Evolutionary conservation across 1,140 invertebrate species (phyloP).

Genomic region (Palaemon carinicauda): DNA sequence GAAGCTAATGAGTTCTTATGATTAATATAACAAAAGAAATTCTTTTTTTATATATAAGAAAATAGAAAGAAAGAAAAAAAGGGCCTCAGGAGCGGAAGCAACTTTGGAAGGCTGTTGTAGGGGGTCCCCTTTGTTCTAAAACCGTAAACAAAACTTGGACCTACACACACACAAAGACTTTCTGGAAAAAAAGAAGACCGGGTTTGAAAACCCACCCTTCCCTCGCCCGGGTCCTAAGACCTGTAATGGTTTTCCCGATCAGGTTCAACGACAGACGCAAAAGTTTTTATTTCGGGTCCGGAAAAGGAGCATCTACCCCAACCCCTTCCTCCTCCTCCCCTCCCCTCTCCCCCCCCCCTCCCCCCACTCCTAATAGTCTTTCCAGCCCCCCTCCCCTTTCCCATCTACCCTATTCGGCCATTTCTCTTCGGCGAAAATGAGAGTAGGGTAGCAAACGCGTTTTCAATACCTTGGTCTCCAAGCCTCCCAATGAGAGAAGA

Average conservation of each 20-base stretch:
- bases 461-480: constrained; percentile 33
- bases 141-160: background rate
- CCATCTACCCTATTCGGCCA: background rate
- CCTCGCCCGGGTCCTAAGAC: background rate
- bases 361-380: no score
- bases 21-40: no score
- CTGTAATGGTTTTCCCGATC: constrained; percentile 22
- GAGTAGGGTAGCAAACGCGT: constrained; percentile 37
- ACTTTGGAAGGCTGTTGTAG: background rate
- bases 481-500: background rate
- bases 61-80: background rate
- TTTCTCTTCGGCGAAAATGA: constrained; percentile 37
- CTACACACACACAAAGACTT: background rate
- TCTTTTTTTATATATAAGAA: background rate
- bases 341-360: background rate
- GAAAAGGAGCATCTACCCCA: background rate
- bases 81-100: background rate
- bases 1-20: no score
- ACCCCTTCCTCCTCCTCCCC: background rate
- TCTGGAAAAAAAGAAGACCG: no score
- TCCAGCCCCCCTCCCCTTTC: background rate
- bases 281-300: constrained; percentile 30
- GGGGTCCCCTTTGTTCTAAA: background rate
- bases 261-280: constrained; percentile 30
- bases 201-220: background rate